phyloP scores from a whole-genome alignment of 1,140 invertebrate species.

The Eriosoma lanigerum region DNA sequence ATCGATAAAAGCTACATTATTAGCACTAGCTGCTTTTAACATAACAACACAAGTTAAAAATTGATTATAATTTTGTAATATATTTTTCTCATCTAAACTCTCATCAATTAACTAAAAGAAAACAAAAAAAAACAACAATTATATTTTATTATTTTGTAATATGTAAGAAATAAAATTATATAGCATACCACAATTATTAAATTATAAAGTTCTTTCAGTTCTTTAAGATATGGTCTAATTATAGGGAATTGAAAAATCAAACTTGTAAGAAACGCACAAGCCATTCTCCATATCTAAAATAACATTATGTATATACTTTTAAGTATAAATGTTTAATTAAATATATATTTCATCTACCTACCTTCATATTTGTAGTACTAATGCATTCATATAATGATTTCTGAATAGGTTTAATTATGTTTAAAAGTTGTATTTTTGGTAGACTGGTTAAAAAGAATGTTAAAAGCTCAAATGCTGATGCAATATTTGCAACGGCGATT shows the following conservation, averaged over 20 bases:
- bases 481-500: constrained; percentile 89
- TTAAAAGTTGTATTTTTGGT: constrained; percentile 81
- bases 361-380: constrained; percentile 46
- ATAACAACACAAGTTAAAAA: constrained; percentile 61
- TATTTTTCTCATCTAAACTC: constrained; percentile 84
- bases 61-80: constrained; percentile 55
- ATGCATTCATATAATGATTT: constrained; percentile 57
- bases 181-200: constrained; percentile 47
- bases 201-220: constrained; percentile 42
- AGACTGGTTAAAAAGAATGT: constrained; percentile 84
- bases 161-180: not conserved
- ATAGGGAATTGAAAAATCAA: constrained; percentile 40
- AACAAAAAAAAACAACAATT: constrained; percentile 4
- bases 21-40: constrained; percentile 93
- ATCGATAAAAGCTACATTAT: constrained; percentile 90
- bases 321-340: not conserved
- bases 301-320: not conserved
- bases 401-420: constrained; percentile 83
- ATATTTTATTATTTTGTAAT: not conserved
- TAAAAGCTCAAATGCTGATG: constrained; percentile 86
- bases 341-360: not conserved
- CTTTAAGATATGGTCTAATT: constrained; percentile 29
- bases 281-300: constrained; percentile 49
- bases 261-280: constrained; percentile 43
- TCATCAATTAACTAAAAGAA: constrained; percentile 73